A percentile compares a stretch with the other conserved stretches of the same genome.
These are phyloP conservation scores for Scaptomyza flava DNA, from an alignment of 2,888 invertebrate species.

Conservation along the genomic window DNA sequence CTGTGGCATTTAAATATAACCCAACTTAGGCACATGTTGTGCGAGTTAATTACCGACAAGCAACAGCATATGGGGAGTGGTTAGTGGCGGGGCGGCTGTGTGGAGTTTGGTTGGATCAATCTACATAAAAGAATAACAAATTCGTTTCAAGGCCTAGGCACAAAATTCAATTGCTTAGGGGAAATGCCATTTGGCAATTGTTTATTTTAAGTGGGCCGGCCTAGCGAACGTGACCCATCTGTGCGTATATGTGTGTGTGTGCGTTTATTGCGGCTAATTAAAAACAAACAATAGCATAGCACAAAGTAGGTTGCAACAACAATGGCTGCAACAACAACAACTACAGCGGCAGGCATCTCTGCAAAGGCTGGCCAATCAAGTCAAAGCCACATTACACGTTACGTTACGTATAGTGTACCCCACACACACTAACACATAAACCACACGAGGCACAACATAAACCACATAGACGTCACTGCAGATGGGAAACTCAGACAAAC, in stretches of 20 bases:
- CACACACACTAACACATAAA: background rate
- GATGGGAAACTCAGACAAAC: conserved; percentile 9
- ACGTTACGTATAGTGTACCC: conserved; percentile 11
- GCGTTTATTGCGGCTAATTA: conserved; percentile 76
- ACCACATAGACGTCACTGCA: conserved; percentile 10
- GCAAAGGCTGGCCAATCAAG: conserved; percentile 68
- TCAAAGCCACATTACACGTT: conserved; percentile 41
- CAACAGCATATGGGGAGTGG: conserved; percentile 4
- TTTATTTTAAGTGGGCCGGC: conserved; percentile 73
- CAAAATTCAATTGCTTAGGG: conserved; percentile 72
- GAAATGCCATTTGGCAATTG: conserved; percentile 75
- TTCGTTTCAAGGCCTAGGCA: conserved; percentile 76
- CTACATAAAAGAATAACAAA: conserved; percentile 64
- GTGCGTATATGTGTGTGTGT: conserved; percentile 24
- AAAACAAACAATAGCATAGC: conserved; percentile 77
- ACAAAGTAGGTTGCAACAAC: conserved; percentile 73
- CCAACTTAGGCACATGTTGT: conserved; percentile 67
- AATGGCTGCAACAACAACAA: conserved; percentile 52
- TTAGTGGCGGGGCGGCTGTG: background rate
- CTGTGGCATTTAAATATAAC: conserved; percentile 63
- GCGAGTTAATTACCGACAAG: conserved; percentile 71
- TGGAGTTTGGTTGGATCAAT: conserved; percentile 23
- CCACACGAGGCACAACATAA: conserved; percentile 5
- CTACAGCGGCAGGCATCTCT: conserved; percentile 15
- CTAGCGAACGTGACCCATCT: conserved; percentile 47